These are phyloP conservation scores for Nomada fucata DNA, from an alignment of 2,888 invertebrate genomes.

Conservation along the genomic window DNA sequence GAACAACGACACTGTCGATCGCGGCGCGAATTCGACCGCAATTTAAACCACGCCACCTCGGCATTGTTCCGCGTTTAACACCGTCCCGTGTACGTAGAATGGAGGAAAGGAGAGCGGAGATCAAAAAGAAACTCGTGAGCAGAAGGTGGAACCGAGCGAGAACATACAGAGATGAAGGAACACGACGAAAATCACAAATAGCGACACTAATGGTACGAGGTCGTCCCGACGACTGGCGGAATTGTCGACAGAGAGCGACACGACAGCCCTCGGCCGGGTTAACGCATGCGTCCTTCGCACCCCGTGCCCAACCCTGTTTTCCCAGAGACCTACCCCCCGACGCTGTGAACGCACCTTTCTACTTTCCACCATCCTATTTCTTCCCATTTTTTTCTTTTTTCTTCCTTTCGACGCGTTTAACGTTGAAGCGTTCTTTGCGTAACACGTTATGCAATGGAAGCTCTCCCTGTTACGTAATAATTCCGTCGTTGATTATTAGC, in stretches of 20 bases:
- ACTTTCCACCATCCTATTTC: not conserved
- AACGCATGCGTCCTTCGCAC: slow-evolving; percentile 76
- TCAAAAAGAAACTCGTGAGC: not conserved
- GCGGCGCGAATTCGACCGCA: slow-evolving; percentile 59
- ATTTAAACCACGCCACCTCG: slow-evolving; percentile 44
- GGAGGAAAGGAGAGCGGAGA: not conserved
- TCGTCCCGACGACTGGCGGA: slow-evolving; percentile 79
- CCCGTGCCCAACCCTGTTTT: slow-evolving; percentile 77
- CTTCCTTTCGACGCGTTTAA: not conserved
- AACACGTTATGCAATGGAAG: not conserved
- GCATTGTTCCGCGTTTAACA: not conserved
- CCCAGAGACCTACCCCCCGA: slow-evolving; percentile 70
- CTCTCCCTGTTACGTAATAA: not conserved
- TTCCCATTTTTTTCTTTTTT: not conserved
- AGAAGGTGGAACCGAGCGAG: not conserved
- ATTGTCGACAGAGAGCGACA: slow-evolving; percentile 73
- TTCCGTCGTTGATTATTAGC: not conserved
- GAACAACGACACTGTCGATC: slow-evolving; percentile 52
- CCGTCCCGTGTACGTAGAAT: not conserved
- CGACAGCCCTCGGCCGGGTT: slow-evolving; percentile 81
- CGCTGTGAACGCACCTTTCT: slow-evolving; percentile 7
- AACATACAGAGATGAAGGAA: not conserved
- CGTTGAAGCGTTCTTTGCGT: not conserved
- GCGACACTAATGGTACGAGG: slow-evolving; percentile 73
- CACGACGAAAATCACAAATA: slow-evolving; percentile 44